These are phyloP conservation scores for Ecliptopera silaceata DNA, from an alignment of 2,888 invertebrate species.

Conservation along the genomic window DNA sequence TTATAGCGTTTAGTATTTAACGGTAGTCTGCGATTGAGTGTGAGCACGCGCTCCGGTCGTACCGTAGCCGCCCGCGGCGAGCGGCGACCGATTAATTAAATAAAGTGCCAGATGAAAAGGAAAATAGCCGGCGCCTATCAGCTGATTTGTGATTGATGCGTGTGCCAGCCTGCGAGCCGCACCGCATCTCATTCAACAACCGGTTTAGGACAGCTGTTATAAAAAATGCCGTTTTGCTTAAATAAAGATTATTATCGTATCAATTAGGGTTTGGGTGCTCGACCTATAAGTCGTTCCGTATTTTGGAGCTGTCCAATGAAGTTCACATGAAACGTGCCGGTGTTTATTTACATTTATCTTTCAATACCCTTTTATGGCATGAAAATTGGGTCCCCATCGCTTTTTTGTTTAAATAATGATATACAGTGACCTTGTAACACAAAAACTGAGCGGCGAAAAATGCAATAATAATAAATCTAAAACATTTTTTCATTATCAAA, in stretches of 20 bases:
- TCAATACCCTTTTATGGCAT: constrained; percentile 3
- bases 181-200: constrained; percentile 59
- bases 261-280: constrained; percentile 48
- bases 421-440: constrained; percentile 50
- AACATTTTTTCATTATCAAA: constrained; percentile 72
- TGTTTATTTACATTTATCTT: constrained; percentile 24
- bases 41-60: constrained; percentile 32
- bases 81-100: constrained; percentile 74
- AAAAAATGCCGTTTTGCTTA: constrained; percentile 55
- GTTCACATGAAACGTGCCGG: constrained; percentile 17
- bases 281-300: constrained; percentile 25
- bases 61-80: constrained; percentile 58
- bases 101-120: constrained; percentile 75
- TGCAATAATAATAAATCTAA: constrained; percentile 53
- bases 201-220: constrained; percentile 65
- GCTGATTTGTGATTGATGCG: constrained; percentile 76
- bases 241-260: constrained; percentile 52
- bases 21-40: constrained; percentile 43
- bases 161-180: constrained; percentile 54
- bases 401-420: constrained; percentile 36
- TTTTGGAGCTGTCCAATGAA: constrained; percentile 26
- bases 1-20: constrained; percentile 56
- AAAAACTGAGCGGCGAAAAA: constrained; percentile 45
- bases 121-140: constrained; percentile 67
- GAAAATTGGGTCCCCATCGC: constrained; percentile 4